phyloP scores from a whole-genome alignment of 2,113 vertebrate genomes.

The Ahaetulla prasina region DNA sequence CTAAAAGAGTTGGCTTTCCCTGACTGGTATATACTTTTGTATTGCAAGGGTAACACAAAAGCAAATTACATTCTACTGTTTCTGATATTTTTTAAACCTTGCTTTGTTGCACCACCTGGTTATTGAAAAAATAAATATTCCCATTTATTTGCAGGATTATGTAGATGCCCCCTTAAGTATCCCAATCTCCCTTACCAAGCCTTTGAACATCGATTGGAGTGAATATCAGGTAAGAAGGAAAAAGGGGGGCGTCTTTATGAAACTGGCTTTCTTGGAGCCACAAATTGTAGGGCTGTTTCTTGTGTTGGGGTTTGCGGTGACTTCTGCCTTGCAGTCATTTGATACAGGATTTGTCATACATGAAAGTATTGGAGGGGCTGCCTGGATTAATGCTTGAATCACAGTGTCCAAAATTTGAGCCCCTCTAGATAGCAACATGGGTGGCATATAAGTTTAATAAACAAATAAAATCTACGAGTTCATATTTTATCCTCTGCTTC shows the following conservation, averaged over 20 bases:
- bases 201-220: slow-evolving; percentile 93
- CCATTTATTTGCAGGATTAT: slow-evolving; percentile 78
- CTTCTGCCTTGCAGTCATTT: background rate
- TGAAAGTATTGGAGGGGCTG: background rate
- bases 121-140: background rate
- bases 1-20: background rate
- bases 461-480: background rate
- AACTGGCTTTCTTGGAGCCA: background rate
- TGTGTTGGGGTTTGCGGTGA: too few relatives aligned
- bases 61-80: background rate
- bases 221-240: slow-evolving; percentile 87
- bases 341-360: background rate
- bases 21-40: background rate
- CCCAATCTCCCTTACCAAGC: slow-evolving; percentile 81
- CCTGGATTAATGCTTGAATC: background rate
- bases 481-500: background rate
- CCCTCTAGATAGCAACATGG: background rate
- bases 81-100: background rate
- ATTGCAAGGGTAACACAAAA: background rate
- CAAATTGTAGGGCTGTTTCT: too few relatives aligned
- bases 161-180: slow-evolving; percentile 96
- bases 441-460: background rate
- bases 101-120: background rate
- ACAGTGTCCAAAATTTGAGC: accelerated
- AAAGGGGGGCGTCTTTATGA: background rate